Evolutionary conservation across 2,888 invertebrate genomes (phyloP).

Genomic region (Himalopsyche tibetana): DNA sequence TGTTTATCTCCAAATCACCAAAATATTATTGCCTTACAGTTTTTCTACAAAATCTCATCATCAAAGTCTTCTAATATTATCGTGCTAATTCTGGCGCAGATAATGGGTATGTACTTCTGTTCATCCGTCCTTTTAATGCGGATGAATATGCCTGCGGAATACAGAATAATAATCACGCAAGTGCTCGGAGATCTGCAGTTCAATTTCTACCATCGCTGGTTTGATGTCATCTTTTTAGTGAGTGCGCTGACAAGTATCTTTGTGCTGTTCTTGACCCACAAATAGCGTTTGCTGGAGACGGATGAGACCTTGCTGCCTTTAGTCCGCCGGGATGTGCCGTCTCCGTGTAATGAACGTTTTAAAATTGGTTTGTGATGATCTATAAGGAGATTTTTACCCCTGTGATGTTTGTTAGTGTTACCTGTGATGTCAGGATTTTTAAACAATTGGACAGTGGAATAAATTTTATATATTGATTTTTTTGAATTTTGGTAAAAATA

Average conservation of each 20-base stretch:
- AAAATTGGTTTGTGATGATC: constrained; percentile 32
- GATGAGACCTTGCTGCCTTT: constrained; percentile 21
- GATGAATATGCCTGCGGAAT: constrained; percentile 99
- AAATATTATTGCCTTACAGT: constrained; percentile 79
- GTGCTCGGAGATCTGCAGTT: constrained; percentile 98
- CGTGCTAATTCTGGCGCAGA: constrained; percentile 96
- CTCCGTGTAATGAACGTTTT: neutral
- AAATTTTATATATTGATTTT: neutral
- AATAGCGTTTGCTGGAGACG: constrained; percentile 79
- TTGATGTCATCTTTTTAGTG: constrained; percentile 98
- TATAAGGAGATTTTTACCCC: neutral
- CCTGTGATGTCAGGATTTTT: constrained; percentile 5
- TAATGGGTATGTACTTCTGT: constrained; percentile 99
- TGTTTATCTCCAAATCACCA: no score
- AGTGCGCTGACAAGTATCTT: constrained; percentile 97
- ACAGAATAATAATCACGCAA: constrained; percentile 88
- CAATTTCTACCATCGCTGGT: constrained; percentile 99
- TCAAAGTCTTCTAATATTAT: constrained; percentile 99
- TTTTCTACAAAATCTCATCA: constrained; percentile 99
- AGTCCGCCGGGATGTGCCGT: constrained; percentile 13
- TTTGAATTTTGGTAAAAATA: no score
- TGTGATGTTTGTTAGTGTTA: constrained; percentile 27
- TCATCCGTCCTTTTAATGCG: constrained; percentile 97
- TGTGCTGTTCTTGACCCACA: constrained; percentile 96
- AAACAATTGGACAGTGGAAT: neutral